Evolutionary conservation across 2,113 vertebrate species (phyloP).

Genomic region (Tursiops truncatus): DNA sequence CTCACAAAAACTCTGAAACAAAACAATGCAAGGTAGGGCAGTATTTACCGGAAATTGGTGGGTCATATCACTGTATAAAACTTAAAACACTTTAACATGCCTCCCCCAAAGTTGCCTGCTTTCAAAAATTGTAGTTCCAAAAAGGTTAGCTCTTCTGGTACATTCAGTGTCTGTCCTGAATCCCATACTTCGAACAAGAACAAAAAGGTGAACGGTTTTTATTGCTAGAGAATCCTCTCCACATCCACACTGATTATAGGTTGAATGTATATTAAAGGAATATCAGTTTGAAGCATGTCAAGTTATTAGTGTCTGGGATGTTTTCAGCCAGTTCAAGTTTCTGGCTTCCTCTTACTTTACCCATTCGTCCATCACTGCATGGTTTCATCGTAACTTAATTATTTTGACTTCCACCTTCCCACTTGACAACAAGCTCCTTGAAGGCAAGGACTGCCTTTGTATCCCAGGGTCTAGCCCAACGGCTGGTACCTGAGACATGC

Average conservation of each 20-base stretch:
- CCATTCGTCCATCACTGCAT: not conserved
- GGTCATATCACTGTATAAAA: not conserved
- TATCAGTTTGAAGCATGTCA: not conserved
- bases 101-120: not conserved
- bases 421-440: not conserved
- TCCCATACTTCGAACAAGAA: not conserved
- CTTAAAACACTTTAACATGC: not conserved
- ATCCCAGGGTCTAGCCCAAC: not conserved
- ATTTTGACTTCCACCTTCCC: not conserved
- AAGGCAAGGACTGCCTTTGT: not conserved
- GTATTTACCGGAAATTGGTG: not conserved
- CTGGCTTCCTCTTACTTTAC: not conserved
- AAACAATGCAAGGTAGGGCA: not conserved
- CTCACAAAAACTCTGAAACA: not conserved
- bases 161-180: not conserved
- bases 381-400: not conserved
- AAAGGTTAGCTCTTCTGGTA: not conserved
- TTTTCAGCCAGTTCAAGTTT: not conserved
- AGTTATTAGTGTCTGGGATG: not conserved
- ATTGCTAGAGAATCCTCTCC: not conserved
- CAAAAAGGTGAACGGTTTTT: not conserved
- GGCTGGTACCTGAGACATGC: not conserved
- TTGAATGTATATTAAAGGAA: not conserved
- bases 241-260: not conserved
- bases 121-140: not conserved